These are phyloP conservation scores for Bagarius yarrelli DNA, from an alignment of 2,113 vertebrate genomes.

Conservation along the genomic window DNA sequence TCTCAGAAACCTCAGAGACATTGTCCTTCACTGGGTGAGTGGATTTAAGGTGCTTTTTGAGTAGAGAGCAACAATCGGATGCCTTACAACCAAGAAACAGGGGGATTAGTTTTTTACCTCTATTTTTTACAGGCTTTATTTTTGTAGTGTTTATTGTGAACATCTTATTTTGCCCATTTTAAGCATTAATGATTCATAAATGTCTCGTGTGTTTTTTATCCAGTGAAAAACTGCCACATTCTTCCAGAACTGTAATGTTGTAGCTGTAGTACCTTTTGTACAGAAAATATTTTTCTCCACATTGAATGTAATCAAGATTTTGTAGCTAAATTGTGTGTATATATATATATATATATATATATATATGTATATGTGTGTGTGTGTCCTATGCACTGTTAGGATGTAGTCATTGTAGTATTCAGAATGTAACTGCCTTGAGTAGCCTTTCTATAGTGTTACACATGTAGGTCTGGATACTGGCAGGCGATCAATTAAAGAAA, in stretches of 20 bases:
- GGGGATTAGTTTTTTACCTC: neutral
- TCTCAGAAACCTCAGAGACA: constrained; percentile 38
- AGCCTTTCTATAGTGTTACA: constrained; percentile 20
- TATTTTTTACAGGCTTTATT: constrained; percentile 36
- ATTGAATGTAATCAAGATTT: constrained; percentile 49
- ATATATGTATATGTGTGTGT: neutral
- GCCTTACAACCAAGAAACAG: constrained; percentile 1
- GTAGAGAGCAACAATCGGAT: constrained; percentile 3
- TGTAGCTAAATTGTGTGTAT: constrained; percentile 44
- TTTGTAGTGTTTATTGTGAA: constrained; percentile 3
- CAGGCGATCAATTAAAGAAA: neutral
- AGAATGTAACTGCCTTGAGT: constrained; percentile 29
- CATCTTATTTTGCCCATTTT: neutral
- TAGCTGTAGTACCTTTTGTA: constrained; percentile 32
- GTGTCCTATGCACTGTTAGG: constrained; percentile 45
- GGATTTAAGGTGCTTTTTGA: constrained; percentile 30
- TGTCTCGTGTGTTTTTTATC: constrained; percentile 7
- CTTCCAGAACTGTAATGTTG: constrained; percentile 5
- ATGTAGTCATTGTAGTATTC: constrained; percentile 35
- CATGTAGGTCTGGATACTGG: neutral
- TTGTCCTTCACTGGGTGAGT: constrained; percentile 40
- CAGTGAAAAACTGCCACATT: constrained; percentile 33
- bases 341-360: neutral
- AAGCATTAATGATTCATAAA: constrained; percentile 16
- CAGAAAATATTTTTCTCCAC: constrained; percentile 34